Evolutionary conservation across 1,140 invertebrate genomes (phyloP).

Genomic region (Bombus consobrinus): DNA sequence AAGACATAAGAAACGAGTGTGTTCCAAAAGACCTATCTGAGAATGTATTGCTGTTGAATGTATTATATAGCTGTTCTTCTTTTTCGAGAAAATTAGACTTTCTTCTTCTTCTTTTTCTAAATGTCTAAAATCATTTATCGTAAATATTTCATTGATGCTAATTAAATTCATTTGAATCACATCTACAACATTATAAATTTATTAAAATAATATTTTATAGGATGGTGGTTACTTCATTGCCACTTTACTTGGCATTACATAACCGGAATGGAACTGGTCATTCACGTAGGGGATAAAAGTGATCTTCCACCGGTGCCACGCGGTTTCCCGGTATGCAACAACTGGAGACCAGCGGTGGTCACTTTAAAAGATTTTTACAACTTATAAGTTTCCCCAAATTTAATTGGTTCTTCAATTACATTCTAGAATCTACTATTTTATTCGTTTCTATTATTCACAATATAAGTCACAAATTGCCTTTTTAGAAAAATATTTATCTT

Average conservation of each 20-base stretch:
- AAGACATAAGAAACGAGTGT: too few species aligned
- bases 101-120: not conserved
- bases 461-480: not conserved
- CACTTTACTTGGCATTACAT: conserved; percentile 62
- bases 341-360: conserved; percentile 45
- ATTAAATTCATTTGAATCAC: not conserved
- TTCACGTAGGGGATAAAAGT: conserved; percentile 68
- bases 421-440: not conserved
- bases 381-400: not conserved
- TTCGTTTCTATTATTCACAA: not conserved
- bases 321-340: conserved; percentile 74
- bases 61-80: not conserved
- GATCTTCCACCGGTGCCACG: conserved; percentile 70
- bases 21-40: too few species aligned
- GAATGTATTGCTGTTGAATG: too few species aligned
- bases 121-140: not conserved
- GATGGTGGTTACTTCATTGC: conserved; percentile 55
- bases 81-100: not conserved
- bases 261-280: conserved; percentile 72
- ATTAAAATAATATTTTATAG: conserved; percentile 10
- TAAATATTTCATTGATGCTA: not conserved
- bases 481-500: not conserved
- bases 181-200: not conserved
- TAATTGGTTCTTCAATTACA: not conserved
- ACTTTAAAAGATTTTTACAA: conserved; percentile 22